phyloP scores from a whole-genome alignment of 2,113 vertebrate genomes.

The Myrmecophaga tridactyla region DNA sequence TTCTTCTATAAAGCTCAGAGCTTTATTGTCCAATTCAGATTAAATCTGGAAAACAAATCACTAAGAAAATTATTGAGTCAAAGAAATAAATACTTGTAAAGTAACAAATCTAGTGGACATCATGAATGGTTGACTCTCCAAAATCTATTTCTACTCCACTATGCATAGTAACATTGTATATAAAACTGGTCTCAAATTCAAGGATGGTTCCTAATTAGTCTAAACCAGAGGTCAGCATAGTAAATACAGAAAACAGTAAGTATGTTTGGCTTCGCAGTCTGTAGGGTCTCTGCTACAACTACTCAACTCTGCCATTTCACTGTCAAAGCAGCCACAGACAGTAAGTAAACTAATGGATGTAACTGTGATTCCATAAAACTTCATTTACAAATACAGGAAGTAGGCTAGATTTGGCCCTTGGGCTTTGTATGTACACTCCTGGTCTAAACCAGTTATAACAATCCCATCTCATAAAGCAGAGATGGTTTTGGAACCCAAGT shows the following conservation, averaged over 20 bases:
- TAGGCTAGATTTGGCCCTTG: neutral
- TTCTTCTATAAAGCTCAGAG: neutral
- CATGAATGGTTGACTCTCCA: neutral
- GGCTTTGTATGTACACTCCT: neutral
- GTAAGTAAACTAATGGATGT: neutral
- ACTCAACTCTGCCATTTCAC: neutral
- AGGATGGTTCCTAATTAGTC: neutral
- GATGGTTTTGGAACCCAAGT: neutral
- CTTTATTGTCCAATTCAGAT: neutral
- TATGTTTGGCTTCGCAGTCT: neutral
- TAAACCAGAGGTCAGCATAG: neutral
- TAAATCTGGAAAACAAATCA: slow-evolving; percentile 20
- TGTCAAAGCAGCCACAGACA: neutral
- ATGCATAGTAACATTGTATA: neutral
- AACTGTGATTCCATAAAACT: neutral
- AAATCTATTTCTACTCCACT: neutral
- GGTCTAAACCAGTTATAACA: neutral
- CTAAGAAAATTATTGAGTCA: neutral
- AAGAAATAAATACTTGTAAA: neutral
- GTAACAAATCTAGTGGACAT: neutral
- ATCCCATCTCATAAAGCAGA: neutral
- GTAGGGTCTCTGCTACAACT: neutral
- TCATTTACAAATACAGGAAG: neutral
- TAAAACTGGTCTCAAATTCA: neutral
- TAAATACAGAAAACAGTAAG: neutral